Evolutionary conservation across 2,888 invertebrate genomes (phyloP), one percentile per base, ranked within the genome.

Genomic region (Caradrina kadenii): DNA sequence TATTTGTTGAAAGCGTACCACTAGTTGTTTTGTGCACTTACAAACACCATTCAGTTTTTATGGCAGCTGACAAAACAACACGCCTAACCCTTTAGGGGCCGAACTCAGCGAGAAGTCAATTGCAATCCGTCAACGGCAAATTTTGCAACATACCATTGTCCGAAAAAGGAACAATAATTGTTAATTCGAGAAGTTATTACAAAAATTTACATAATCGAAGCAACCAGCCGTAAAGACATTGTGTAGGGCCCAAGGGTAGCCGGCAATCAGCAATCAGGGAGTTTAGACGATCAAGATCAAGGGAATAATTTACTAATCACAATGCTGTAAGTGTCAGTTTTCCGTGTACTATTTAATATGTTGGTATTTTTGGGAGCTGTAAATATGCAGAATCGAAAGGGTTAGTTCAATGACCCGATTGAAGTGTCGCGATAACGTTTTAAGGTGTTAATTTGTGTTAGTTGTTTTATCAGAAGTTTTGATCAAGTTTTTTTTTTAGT

Each of bases 181-280:
- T 90, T 89, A 89, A 89, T 89, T 90, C 88, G 88, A 91, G 87
- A 91, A 88, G 86, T 90, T 88, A 87, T 88, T 89, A 89, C 76
- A 84, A 81, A 82, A 87, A 92, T 93, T 91, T 90, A 79, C 92
- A 93, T 93, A 93, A 94, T 93, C 91, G 89, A 87, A 84, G 87
- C 91, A 90, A 87, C 91, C 91, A 87, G 81, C 88, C 90, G 86
- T 90, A 87, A 92, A 91, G 90, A 88, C 87, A 86, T 89, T 88
- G 86, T 88, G 69, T 67, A 65, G 64, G 63, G 76, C 69, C 79
- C 74, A 80, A 83, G 86, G 89, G 90, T 85, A 82, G 79, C 80
- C 80, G 79, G 80, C 79, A 81, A 84, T 86, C 83, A 79, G 76
- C 74, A 82, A 79, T 68, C 55, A 48, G 60, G 56, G 60, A 60